Base-by-base conservation (phyloP, 2,888 invertebrate species). In the Zhuqinia jingwanae region DNA sequence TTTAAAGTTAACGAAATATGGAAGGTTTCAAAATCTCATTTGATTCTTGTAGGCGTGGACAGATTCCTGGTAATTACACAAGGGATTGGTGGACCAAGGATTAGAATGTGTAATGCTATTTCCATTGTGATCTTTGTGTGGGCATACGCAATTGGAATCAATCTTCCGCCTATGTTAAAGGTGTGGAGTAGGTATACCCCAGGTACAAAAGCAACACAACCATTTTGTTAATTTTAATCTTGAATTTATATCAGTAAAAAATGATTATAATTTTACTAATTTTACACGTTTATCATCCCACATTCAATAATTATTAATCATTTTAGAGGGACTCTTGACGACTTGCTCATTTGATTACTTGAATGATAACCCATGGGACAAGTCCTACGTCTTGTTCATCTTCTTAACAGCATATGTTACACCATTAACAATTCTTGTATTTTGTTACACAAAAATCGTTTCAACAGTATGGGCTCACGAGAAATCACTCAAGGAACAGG, bases 271-370 rank as follows among this genome's bases (percentile, higher is more conserved):
- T n/a, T n/a, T n/a, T n/a, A n/a, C n/a, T n/a, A n/a, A n/a, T n/a
- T n/a, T n/a, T n/a, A n/a, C n/a, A n/a, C n/a, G n/a, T n/a, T n/a
- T n/a, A n/a, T n/a, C n/a, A n/a, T n/a, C n/a, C n/a, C n/a, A n/a
- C n/a, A 11, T 45, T 45, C 8, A 45, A 45, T 11, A 45, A 45
- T 11, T 11, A n/a, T n/a, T n/a, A n/a, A 20, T 68, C 11, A 13
- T 53, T 83, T 22, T 60, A 87, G 88, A 88, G 77, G 88, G 87
- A 0, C 63, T 88, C 1, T 75, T 88, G 5, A 84, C 87, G 13
- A 88, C 88, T 3, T 88, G 88, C 30, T 80, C 87, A 2, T 87
- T 89, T 50, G 89, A 89, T 58, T 89, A 89, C 36, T 50, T 89
- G 45, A 87, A 76, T 15, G 83, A 79, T 10, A 65, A 75, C 2